Base-by-base conservation (phyloP, 2,888 invertebrate genomes). In the Diplazon laetatorius region DNA sequence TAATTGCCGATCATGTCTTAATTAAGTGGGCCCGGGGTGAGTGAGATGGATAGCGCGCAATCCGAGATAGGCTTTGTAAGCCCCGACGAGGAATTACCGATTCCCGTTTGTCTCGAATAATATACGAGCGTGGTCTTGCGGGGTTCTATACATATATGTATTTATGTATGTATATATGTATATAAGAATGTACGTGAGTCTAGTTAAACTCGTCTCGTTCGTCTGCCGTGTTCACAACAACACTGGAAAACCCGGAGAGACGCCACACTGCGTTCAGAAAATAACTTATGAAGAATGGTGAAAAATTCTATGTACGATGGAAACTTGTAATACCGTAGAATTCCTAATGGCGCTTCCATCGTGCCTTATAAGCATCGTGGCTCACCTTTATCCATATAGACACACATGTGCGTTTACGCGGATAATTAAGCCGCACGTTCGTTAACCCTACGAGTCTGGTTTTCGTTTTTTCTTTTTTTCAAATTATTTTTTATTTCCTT, bases 1-100 rank as follows among this genome's bases (percentile, higher is more conserved):
- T 86, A 86, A 86, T 86, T 86, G 85, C 81, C 50, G 50, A 48
- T 39, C 80, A 84, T 81, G 80, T 86, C 85, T 86, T 84, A 85
- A 86, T 86, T 86, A 83, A 85, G 77, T 76, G 78, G 77, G 57
- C 80, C 79, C 55, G 14, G 39, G 55, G 48, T 42, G 75, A 69
- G 63, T 72, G 14, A 46, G 52, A 63, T 9, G 25, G n/a, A 39
- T 10, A 16, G 22, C 16, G 22, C 37, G 20, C 25, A n/a, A n/a
- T n/a, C n/a, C n/a, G n/a, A n/a, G n/a, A n/a, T n/a, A n/a, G n/a
- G n/a, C n/a, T n/a, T 52, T 52, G 6, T 30, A 30, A 2, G 30
- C 30, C 30, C 4, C n/a, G 2, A 1, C 30, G 42, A 44, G 59
- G 68, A 66, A 80, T 80, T 70, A 66, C 72, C 68, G 62, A 80